Percentiles rank a stretch among this genome's conserved stretches.
Conservation (phyloP, 2,113 vertebrate genomes). For the Percopsis transmontana region DNA sequence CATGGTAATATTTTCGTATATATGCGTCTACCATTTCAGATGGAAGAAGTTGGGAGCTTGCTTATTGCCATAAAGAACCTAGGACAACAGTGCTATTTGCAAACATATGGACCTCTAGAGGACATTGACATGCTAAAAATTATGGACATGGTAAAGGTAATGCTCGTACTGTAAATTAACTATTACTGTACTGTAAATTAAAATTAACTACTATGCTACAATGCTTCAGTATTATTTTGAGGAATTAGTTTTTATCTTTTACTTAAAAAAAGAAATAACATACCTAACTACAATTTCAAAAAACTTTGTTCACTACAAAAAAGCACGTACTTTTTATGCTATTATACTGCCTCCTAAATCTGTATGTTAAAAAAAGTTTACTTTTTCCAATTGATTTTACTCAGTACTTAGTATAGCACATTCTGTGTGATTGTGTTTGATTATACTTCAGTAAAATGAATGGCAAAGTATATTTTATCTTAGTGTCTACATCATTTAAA, state of each 20-base stretch:
- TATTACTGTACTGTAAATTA: not conserved
- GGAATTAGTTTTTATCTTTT: not conserved
- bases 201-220: no score
- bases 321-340: no score
- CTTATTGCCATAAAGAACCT: constrained; percentile 69
- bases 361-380: no score
- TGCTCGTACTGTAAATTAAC: not conserved
- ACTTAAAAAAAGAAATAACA: not conserved
- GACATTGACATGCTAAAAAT: constrained; percentile 60
- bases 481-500: not conserved
- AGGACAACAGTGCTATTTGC: constrained; percentile 73
- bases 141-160: constrained; percentile 80
- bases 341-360: no score
- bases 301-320: no score
- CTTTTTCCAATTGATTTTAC: no score
- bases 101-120: constrained; percentile 49
- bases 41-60: constrained; percentile 63
- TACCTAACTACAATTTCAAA: not conserved
- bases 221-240: no score
- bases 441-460: no score
- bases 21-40: constrained; percentile 53
- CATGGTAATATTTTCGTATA: not conserved
- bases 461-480: not conserved
- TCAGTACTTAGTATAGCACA: no score
- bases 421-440: no score